A percentile compares a stretch with the other conserved stretches of the same genome.
Evolutionary conservation across 2,797 vertebrate genomes (phyloP).

Genomic region (Cossypha heuglini): DNA sequence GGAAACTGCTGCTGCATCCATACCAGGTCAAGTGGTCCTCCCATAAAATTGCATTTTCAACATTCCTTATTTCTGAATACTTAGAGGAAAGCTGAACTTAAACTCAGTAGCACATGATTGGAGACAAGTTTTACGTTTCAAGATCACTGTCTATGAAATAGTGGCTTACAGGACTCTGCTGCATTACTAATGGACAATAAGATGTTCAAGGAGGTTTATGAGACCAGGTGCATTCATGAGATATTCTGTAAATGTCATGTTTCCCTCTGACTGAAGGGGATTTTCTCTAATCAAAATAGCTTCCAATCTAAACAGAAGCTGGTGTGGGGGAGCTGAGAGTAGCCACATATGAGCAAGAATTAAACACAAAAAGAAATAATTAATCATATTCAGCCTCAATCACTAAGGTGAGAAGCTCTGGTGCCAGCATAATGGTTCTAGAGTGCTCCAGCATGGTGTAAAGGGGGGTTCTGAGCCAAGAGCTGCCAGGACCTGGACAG

Average conservation of each 20-base stretch:
- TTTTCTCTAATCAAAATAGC: not conserved
- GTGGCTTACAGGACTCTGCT: not conserved
- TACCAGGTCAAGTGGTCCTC: not conserved
- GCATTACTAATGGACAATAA: not conserved
- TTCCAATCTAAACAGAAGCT: not conserved
- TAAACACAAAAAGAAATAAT: not conserved
- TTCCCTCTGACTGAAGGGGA: not conserved
- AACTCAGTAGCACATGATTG: not conserved
- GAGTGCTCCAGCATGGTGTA: rapidly evolving
- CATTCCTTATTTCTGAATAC: not conserved
- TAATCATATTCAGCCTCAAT: not conserved
- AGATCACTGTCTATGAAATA: not conserved
- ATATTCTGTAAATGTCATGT: not conserved
- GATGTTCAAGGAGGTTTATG: not conserved
- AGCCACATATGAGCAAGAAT: not conserved
- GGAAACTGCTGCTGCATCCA: not conserved
- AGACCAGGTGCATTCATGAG: not conserved
- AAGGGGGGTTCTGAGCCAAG: rapidly evolving
- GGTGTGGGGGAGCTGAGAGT: rapidly evolving
- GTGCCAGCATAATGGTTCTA: not conserved
- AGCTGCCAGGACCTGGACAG: not conserved
- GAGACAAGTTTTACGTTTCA: not conserved
- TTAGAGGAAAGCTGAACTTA: not conserved
- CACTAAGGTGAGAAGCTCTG: not conserved
- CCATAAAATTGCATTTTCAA: not conserved